phyloP scores from a whole-genome alignment of 35 echinoderm and acorn worm genomes.

The Diadema setosum region DNA sequence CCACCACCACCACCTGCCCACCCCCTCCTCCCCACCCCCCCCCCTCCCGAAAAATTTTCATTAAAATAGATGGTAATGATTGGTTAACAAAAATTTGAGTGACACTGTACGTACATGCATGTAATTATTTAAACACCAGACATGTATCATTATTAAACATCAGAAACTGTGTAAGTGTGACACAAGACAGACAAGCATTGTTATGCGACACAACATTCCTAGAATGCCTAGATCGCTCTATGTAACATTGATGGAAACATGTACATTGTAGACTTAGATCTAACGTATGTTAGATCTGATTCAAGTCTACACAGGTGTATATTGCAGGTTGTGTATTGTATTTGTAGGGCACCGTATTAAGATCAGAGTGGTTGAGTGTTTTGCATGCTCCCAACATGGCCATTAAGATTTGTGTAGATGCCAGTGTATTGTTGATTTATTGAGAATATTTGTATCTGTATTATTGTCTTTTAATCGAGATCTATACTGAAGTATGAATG shows the following conservation, averaged over 20 bases:
- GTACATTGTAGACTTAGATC: no score
- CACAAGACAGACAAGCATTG: no score
- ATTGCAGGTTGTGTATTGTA: no score
- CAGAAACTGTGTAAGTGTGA: no score
- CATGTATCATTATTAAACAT: no score
- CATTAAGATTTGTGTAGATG: neutral
- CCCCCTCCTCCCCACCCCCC: neutral
- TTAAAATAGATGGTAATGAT: neutral
- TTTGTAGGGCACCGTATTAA: neutral
- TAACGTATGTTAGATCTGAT: no score
- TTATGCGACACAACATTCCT: no score
- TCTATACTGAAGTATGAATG: neutral
- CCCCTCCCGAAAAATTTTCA: neutral
- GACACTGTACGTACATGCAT: neutral
- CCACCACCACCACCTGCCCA: neutral
- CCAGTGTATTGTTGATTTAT: neutral
- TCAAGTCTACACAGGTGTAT: no score
- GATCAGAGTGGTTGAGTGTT: neutral
- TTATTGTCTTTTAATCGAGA: neutral
- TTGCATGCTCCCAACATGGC: neutral
- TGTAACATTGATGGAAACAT: no score
- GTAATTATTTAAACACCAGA: neutral
- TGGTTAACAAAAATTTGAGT: neutral
- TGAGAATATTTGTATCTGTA: neutral
- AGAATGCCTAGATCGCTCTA: no score